phyloP scores from a whole-genome alignment of 2,888 invertebrate genomes.

The Uloborus plumipes region DNA sequence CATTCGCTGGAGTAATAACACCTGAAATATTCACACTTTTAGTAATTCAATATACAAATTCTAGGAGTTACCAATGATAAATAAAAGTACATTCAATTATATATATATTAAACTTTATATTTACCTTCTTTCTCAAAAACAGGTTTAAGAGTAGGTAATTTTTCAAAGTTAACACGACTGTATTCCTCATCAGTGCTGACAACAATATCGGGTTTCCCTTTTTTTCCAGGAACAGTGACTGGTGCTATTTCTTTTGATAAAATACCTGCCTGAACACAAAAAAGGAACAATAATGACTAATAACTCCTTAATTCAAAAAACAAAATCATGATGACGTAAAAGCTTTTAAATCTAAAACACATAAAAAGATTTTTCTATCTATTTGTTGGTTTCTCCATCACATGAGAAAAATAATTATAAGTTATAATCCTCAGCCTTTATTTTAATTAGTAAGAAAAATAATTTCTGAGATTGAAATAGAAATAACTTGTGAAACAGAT shows the following conservation, averaged over 20 bases:
- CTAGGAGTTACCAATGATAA: no score
- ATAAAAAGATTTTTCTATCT: no score
- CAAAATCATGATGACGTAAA: no score
- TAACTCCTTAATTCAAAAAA: no score
- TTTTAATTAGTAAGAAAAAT: no score
- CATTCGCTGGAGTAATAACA: constrained; percentile 98
- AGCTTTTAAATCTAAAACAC: no score
- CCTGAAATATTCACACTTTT: constrained; percentile 69
- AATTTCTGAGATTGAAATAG: no score
- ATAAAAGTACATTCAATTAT: no score
- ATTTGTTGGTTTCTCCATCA: no score
- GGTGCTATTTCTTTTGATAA: constrained; percentile 88
- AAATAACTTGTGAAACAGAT: no score
- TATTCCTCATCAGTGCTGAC: constrained; percentile 95
- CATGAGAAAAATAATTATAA: no score
- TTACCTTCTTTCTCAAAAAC: constrained; percentile 88
- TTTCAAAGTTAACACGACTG: constrained; percentile 92
- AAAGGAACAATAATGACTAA: not conserved
- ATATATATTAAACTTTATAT: not conserved
- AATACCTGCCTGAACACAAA: constrained; percentile 75
- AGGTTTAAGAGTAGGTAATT: constrained; percentile 86
- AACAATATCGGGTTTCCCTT: constrained; percentile 80
- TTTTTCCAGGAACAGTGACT: constrained; percentile 85
- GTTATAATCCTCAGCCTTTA: no score
- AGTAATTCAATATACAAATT: not conserved